Base-by-base conservation (phyloP, 2,113 vertebrate genomes). In the Anarrhichthys ocellatus region DNA sequence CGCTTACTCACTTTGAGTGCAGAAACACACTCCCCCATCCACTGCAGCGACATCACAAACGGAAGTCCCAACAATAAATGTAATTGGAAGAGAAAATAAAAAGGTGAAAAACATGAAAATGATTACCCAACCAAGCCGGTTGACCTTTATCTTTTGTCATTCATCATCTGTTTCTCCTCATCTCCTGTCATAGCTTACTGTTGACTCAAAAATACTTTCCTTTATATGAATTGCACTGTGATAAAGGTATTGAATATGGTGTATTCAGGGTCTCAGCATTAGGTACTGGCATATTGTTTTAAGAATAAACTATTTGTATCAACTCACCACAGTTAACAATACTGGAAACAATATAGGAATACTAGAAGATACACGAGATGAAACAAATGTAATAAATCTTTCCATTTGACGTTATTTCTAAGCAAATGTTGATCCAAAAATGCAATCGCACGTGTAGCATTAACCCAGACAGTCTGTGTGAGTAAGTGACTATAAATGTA, bases 401-500 rank as follows among this genome's bases (percentile, higher is more conserved):
- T 69, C 5, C 13, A 63, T 62, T 24, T 24, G 11, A 50, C 14
- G 5, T 14, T n/a, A 20, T 32, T n/a, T 34, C 3, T 17, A 9
- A 56, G 17, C 24, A n/a, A 54, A 40, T 29, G n/a, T 46, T 44
- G 18, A 15, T 34, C 1, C 1, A 73, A 38, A 8, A 18, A 20
- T 38, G 40, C 9, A 11, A 18, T 42, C 17, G 18, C n/a, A 80
- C 5, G 14, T 34, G 7, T 4, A 32, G n/a, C n/a, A 4, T 6
- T 38, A 20, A 18, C 63, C 27, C 48, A 24, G 24, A 44, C 7
- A 14, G 20, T 58, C 36, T 29, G 18, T 58, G 18, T 27, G 15
- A 17, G 44, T 70, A 18, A 40, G 42, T 81, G 36, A 34, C 29
- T 75, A 76, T 50, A 66, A 67, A 71, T 52, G 14, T 14, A 62